Conservation (phyloP, 2,888 invertebrate genomes). For the Amphipoea oculea region DNA sequence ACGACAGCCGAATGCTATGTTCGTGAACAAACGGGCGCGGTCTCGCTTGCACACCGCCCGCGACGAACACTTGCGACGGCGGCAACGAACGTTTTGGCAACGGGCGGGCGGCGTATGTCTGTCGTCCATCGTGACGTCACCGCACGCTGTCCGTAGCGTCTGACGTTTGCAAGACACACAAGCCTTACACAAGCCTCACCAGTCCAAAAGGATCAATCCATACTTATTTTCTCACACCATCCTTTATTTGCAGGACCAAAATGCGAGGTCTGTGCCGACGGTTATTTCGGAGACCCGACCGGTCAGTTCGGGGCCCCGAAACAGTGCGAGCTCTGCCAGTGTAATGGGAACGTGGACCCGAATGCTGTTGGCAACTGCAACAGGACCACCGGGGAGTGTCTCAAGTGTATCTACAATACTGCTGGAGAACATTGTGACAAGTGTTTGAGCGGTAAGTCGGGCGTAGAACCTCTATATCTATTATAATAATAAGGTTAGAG, state of each 20-base stretch:
- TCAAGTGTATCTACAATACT: conserved; percentile 99
- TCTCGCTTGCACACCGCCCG: background rate
- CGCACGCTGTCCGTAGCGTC: background rate
- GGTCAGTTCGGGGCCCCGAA: conserved; percentile 95
- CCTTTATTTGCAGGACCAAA: conserved; percentile 88
- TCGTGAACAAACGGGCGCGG: background rate
- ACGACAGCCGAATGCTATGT: background rate
- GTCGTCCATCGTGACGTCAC: background rate
- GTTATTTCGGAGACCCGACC: conserved; percentile 98
- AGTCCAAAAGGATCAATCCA: background rate
- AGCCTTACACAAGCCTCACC: background rate
- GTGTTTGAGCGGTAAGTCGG: conserved; percentile 94
- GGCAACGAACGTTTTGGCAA: too few relatives aligned
- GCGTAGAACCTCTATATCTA: too few relatives aligned
- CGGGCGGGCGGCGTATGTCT: background rate
- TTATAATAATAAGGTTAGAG: too few relatives aligned
- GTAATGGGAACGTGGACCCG: conserved; percentile 97
- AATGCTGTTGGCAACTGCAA: conserved; percentile 99
- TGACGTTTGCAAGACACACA: background rate
- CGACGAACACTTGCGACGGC: background rate
- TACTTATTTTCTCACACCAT: background rate
- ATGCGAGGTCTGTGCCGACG: conserved; percentile 98
- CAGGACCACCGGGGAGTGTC: conserved; percentile 98
- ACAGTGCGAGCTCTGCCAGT: conserved; percentile 96
- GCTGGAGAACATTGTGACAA: conserved; percentile 97